Conservation (phyloP, 2,797 vertebrate species). For the Nannoperca australis region DNA sequence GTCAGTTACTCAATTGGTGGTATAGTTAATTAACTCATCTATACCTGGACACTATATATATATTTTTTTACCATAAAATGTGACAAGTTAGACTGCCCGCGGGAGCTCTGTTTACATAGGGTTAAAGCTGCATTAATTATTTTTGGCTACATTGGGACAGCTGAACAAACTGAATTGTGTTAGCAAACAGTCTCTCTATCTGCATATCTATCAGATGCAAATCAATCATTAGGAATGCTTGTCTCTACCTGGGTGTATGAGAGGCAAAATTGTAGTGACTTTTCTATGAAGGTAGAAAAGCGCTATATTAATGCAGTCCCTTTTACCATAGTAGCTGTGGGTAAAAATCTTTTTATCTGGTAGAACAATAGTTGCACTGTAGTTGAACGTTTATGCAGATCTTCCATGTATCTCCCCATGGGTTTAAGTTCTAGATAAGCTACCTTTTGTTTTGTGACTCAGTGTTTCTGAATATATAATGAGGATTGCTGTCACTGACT, state of each 20-base stretch:
- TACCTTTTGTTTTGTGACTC: slow-evolving; percentile 18
- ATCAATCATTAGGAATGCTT: background rate
- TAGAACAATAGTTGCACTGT: background rate
- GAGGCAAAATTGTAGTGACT: no score
- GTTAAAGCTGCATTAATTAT: background rate
- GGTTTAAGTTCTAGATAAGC: background rate
- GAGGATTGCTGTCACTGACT: slow-evolving; percentile 20
- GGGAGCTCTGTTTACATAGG: no score
- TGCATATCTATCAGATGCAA: background rate
- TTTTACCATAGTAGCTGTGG: background rate
- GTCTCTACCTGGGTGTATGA: background rate
- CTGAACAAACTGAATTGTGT: background rate
- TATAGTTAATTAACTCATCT: background rate
- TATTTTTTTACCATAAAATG: background rate
- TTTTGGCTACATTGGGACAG: background rate
- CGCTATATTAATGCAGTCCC: no score
- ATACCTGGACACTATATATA: background rate
- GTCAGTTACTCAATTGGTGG: background rate
- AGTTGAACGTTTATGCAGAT: background rate
- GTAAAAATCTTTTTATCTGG: no score
- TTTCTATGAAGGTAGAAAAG: no score
- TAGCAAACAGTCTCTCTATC: background rate
- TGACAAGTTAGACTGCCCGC: background rate
- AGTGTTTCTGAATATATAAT: no score
- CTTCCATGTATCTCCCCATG: background rate